Base-by-base conservation (phyloP, 2,113 vertebrate genomes). In the Chionodraco myersi region DNA sequence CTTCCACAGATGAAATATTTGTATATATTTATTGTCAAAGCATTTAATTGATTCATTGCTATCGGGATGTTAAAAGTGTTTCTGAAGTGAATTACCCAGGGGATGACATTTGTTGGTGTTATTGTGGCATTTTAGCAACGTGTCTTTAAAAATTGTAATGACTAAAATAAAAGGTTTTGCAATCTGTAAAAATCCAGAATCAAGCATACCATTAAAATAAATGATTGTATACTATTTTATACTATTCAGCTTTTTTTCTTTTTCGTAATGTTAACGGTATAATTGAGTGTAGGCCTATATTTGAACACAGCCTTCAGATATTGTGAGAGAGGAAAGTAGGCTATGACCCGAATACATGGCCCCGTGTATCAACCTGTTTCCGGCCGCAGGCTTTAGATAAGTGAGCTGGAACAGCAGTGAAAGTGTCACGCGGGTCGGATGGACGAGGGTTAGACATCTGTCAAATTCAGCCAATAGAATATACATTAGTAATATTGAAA, bases 361-460 rank as follows among this genome's bases (percentile, higher is more conserved):
- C 18, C 5, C 0, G 1, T 64, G 44, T 23, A 57, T 30, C 4
- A 64, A 9, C 14, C 14, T 67, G 51, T 64, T 64, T 26, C 57
- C 16, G 54, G 26, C 30, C 58, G n/a, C 18, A 14, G 56, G 41
- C 47, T 56, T 47, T 3, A 44, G 54, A 62, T 60, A 71, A 49
- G 67, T 10, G 58, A 57, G 79, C 56, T 51, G 14, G 30, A 63
- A n/a, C 59, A n/a, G 69, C 59, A 69, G 12, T 51, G 15, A 36
- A 23, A 54, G 45, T 61, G 45, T 60, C 66, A 63, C 5, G 21
- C 47, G 41, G 81, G 1, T 60, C 41, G 26, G 72, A 61, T 47
- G 26, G 63, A 80, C 69, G 34, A 78, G 79, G 54, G 72, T 80
- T 83, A 83, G 74, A 87, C 85, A 75, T 87, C 80, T 77, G 83